A percentile compares a stretch with the other conserved stretches of the same genome.
These are phyloP conservation scores for Chironomus riparius DNA, from an alignment of 2,888 invertebrate species.

Conservation along the genomic window DNA sequence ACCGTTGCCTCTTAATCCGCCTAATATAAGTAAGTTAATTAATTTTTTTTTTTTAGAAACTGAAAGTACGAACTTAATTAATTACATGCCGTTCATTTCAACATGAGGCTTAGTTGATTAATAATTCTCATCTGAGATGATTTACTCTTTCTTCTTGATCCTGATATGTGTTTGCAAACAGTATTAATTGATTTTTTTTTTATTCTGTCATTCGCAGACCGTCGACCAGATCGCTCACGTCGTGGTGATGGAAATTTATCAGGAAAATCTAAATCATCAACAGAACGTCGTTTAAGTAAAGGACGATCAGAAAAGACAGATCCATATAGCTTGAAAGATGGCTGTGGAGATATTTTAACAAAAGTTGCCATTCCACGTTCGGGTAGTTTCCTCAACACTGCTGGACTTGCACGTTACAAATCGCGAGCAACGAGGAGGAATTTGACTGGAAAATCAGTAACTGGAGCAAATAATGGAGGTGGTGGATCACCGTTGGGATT, in stretches of 20 bases:
- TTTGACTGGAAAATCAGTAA: slow-evolving; percentile 33
- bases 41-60: not conserved
- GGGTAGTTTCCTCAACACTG: slow-evolving; percentile 75
- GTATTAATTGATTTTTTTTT: too few species aligned
- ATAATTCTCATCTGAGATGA: too few species aligned
- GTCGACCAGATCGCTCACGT: slow-evolving; percentile 2
- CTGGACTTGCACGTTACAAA: slow-evolving; percentile 66
- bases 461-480: slow-evolving; percentile 46
- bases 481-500: slow-evolving; percentile 68
- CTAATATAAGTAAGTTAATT: slow-evolving; percentile 25
- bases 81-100: not conserved
- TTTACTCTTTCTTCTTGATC: too few species aligned
- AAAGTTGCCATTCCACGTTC: slow-evolving; percentile 79
- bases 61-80: not conserved
- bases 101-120: too few species aligned
- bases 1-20: slow-evolving; percentile 43
- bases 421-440: slow-evolving; percentile 44
- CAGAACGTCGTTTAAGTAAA: not conserved
- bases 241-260: slow-evolving; percentile 4
- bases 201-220: not conserved
- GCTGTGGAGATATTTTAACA: slow-evolving; percentile 71
- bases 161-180: too few species aligned
- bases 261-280: slow-evolving; percentile 19
- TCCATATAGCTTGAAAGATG: slow-evolving; percentile 38
- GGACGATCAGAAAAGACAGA: not conserved